These are phyloP conservation scores for Raja brachyura DNA, from an alignment of 2,113 vertebrate species.

Conservation along the genomic window DNA sequence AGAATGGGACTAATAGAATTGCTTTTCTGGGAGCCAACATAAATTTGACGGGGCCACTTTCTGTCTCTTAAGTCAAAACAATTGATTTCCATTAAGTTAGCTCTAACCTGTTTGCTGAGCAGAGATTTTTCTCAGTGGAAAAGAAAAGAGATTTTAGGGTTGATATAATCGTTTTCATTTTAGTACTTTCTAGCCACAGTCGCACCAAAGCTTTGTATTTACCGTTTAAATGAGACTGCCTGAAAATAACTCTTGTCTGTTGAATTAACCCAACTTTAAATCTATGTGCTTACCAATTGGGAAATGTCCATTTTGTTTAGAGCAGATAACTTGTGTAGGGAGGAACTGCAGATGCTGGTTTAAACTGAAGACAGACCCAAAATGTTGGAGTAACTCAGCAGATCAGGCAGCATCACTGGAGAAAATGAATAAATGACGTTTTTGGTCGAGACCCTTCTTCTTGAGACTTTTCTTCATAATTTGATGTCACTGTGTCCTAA, in stretches of 20 bases:
- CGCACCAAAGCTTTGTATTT: background rate
- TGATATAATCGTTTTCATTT: background rate
- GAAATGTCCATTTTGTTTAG: background rate
- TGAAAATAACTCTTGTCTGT: background rate
- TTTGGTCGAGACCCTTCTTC: too few species aligned
- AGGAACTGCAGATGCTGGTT: too few species aligned
- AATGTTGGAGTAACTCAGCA: too few species aligned
- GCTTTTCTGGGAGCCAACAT: too few species aligned
- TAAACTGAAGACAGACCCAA: too few species aligned
- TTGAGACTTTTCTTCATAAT: too few species aligned
- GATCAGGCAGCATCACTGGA: too few species aligned
- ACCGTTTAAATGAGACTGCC: background rate
- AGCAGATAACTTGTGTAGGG: background rate
- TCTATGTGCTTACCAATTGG: background rate
- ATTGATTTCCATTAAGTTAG: background rate
- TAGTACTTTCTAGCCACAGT: background rate
- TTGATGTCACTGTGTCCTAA: too few species aligned
- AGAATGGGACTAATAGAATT: background rate
- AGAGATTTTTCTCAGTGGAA: background rate
- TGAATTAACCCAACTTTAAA: background rate
- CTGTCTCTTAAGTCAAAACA: background rate
- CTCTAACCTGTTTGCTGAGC: background rate
- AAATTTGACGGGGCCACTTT: too few species aligned
- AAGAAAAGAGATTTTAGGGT: background rate
- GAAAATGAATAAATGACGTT: too few species aligned